These are phyloP conservation scores for Diplodus sargus DNA, from an alignment of 2,797 vertebrate genomes.

Conservation along the genomic window DNA sequence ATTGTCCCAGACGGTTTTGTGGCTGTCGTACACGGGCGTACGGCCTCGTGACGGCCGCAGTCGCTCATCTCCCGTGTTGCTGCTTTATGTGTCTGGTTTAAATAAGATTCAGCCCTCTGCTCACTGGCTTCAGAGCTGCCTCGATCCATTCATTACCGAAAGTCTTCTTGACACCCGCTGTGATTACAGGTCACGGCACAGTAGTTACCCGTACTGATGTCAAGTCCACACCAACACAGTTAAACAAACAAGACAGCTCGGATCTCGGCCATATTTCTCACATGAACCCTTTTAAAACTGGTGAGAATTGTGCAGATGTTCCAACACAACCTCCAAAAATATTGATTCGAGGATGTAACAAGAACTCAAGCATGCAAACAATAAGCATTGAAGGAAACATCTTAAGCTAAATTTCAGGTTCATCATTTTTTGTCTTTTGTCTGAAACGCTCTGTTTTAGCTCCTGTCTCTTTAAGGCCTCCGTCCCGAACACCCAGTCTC, in stretches of 20 bases:
- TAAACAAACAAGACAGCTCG: conserved; percentile 8
- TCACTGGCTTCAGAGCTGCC: neutral
- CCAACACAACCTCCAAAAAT: neutral
- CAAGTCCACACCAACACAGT: conserved; percentile 18
- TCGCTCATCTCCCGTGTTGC: conserved; percentile 22
- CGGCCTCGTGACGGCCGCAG: conserved; percentile 17
- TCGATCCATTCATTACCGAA: conserved; percentile 7
- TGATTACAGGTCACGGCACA: conserved; percentile 23
- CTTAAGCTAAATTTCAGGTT: no score
- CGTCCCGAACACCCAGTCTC: no score
- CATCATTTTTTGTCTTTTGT: rapidly evolving
- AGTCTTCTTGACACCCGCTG: conserved; percentile 23
- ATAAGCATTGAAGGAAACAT: neutral
- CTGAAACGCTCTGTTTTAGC: no score
- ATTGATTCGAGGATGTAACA: neutral
- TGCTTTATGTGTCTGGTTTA: conserved; percentile 19
- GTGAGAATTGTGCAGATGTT: neutral
- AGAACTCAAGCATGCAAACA: neutral
- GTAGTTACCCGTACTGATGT: conserved; percentile 24
- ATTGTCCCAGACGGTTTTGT: conserved; percentile 19
- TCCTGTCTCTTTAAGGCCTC: no score
- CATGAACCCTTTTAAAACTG: neutral
- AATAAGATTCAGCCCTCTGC: conserved; percentile 3
- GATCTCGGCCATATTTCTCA: neutral
- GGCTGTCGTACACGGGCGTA: conserved; percentile 29